Evolutionary conservation across 2,797 vertebrate genomes (phyloP), one percentile per base, ranked within the genome.

Genomic region (Chrosomus eos): DNA sequence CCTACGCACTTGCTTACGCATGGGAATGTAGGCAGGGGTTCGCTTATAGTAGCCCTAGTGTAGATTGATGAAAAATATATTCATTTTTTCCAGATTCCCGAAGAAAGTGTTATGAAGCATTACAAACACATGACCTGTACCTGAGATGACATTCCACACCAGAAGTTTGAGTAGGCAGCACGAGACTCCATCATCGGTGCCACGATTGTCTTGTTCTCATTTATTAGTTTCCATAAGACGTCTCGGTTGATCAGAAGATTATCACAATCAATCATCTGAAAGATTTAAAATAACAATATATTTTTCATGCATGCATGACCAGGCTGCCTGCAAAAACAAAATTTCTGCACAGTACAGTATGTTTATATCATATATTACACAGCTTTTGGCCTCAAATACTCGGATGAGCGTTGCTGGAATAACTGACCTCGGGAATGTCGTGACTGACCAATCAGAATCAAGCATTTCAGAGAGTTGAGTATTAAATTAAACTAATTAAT

Each of bases 61-160:
- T 81, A 62, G 40, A 18, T 71, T 11, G 14, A 48, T 4, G 11
- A 16, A 18, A 64, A 28, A 31, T 31, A 64, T 8, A 8, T 3
- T 14, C 2, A 5, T 62, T 18, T 38, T 76, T 6, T 40, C 45
- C 7, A 38, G 53, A 48, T 38, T 77, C 21, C 8, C 38, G 14
- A 5, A 74, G 1, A 31, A 45, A 40, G 3, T 23, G 10, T 36
- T n/a, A 23, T 7, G 74, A 51, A 72, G 19, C 5, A 19, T n/a
- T 31, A 58, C 7, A 21, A 9, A 33, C 21, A 77, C 5, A 36
- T 5, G 6, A 75, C 70, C 2, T 86, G 53, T 92, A 98, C 97
- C 97, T 99, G 96, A 0, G 96, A 92, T 3, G 97, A 97, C 97
- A 98, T 97, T 40, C 97, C 97, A 86, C 97, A 98, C 97, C 97